phyloP scores from a whole-genome alignment of 1,140 invertebrate genomes.

The Musca domestica region DNA sequence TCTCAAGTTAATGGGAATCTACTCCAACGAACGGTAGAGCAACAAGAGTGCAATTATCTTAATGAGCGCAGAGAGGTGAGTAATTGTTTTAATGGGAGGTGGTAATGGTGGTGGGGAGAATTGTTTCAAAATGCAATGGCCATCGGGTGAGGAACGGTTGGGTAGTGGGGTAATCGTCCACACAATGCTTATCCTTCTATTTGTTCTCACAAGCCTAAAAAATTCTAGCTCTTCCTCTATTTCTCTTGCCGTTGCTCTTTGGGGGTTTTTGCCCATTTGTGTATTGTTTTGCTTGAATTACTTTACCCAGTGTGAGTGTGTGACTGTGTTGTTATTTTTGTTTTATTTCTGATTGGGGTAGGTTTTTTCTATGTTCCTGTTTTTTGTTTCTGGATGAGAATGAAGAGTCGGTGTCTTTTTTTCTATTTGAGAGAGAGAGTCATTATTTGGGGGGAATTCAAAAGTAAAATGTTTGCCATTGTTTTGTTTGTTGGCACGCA shows the following conservation, averaged over 20 bases:
- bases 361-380: not conserved
- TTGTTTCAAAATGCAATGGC: no score
- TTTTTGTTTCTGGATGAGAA: not conserved
- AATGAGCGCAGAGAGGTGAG: no score
- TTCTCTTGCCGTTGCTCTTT: not conserved
- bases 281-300: not conserved
- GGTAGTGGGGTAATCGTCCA: no score
- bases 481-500: slow-evolving; percentile 6
- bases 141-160: no score
- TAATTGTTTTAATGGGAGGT: no score
- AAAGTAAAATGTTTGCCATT: not conserved
- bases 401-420: not conserved
- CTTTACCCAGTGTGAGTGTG: not conserved
- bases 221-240: not conserved
- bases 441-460: not conserved
- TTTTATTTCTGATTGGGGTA: slow-evolving; percentile 5
- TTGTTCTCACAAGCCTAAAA: no score
- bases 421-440: not conserved
- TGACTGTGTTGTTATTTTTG: not conserved
- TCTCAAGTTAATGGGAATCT: no score
- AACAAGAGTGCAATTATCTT: no score
- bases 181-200: no score
- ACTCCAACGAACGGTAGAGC: no score
- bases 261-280: not conserved
- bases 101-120: no score